Evolutionary conservation across 2,888 invertebrate genomes (phyloP).

Genomic region (Palloptera scutellata): DNA sequence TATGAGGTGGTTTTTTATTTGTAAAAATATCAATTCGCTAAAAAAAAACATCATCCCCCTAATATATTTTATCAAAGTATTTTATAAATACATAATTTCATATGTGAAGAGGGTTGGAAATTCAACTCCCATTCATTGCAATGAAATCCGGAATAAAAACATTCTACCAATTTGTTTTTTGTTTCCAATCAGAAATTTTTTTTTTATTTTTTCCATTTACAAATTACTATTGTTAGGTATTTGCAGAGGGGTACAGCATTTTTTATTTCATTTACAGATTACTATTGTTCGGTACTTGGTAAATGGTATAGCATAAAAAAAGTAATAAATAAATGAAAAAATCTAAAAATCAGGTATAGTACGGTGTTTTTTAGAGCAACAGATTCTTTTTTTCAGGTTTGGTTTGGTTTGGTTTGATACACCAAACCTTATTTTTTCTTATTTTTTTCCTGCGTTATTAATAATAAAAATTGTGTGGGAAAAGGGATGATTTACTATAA

Average conservation of each 20-base stretch:
- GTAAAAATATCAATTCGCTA: background rate
- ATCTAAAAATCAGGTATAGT: conserved; percentile 50
- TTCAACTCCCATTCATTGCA: background rate
- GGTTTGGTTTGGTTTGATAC: too few relatives aligned
- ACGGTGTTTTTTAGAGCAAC: conserved; percentile 25
- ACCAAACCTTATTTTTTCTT: too few relatives aligned
- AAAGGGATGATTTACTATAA: background rate
- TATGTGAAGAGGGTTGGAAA: conserved; percentile 29
- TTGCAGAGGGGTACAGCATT: too few relatives aligned
- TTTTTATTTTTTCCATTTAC: too few relatives aligned
- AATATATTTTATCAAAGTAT: conserved; percentile 2
- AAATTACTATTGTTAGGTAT: too few relatives aligned
- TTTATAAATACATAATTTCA: background rate
- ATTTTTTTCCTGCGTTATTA: background rate
- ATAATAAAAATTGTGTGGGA: background rate
- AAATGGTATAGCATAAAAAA: too few relatives aligned
- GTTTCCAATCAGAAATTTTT: too few relatives aligned
- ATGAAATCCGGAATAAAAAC: too few relatives aligned
- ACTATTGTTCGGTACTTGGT: too few relatives aligned
- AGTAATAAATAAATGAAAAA: background rate
- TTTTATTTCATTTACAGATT: too few relatives aligned
- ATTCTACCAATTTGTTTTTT: too few relatives aligned
- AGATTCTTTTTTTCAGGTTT: background rate
- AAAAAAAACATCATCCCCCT: background rate
- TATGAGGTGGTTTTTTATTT: too few relatives aligned